Percentiles rank a stretch among this genome's conserved stretches.
Conservation (phyloP, 2,797 vertebrate genomes). For the Falco novaeseelandiae region DNA sequence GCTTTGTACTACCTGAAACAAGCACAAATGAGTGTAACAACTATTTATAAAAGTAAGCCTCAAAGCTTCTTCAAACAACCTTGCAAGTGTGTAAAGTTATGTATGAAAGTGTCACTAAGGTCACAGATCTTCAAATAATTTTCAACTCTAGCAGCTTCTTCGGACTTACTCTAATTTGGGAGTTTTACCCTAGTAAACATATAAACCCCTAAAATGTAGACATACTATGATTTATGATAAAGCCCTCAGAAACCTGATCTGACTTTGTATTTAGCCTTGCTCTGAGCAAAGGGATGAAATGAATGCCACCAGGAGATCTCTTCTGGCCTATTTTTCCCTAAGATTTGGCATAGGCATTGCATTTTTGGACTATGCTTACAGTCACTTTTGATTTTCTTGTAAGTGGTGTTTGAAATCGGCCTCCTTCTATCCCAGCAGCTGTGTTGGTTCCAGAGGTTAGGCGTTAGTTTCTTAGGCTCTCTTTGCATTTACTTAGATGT, state of each 20-base stretch:
- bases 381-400: not conserved
- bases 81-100: not conserved
- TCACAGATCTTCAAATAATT: not conserved
- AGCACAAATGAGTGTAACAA: accelerated
- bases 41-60: not conserved
- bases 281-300: not conserved
- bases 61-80: not conserved
- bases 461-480: not conserved
- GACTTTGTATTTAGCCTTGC: not conserved
- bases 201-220: not conserved
- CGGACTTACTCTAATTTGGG: not conserved
- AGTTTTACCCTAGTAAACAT: not conserved
- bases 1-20: not conserved
- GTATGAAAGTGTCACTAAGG: not conserved
- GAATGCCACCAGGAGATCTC: not conserved
- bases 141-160: not conserved
- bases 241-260: not conserved
- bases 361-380: not conserved
- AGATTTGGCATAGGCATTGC: not conserved
- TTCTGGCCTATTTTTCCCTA: not conserved
- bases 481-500: not conserved
- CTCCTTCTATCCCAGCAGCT: not conserved
- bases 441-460: not conserved
- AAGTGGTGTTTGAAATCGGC: not conserved
- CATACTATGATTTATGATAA: not conserved